Evolutionary conservation across 2,888 invertebrate genomes (phyloP).

Genomic region (Cephus runcator): DNA sequence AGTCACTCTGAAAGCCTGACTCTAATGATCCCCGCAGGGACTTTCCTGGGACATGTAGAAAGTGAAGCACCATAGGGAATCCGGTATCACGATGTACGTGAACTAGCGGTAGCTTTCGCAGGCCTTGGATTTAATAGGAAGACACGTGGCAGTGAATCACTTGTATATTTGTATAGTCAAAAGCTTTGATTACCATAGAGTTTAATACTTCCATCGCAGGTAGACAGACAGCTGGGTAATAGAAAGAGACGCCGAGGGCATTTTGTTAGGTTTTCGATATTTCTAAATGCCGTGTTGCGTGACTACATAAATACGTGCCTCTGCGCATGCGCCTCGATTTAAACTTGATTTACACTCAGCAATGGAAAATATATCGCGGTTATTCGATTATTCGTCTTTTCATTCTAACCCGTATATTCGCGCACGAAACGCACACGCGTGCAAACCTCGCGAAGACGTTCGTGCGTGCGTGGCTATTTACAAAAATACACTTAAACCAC

Average conservation of each 20-base stretch:
- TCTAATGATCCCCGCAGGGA: not conserved
- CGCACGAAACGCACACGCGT: not conserved
- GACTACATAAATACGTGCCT: too few relatives aligned
- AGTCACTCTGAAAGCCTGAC: not conserved
- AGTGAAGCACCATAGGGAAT: not conserved
- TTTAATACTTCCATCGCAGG: not conserved
- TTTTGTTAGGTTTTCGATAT: not conserved
- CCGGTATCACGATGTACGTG: not conserved
- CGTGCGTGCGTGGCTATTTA: conserved; percentile 18
- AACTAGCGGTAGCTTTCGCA: not conserved
- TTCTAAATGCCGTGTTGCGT: not conserved
- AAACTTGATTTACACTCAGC: too few relatives aligned
- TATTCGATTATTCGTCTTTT: not conserved
- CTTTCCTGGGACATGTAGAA: not conserved
- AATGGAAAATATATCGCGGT: too few relatives aligned
- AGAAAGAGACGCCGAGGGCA: not conserved
- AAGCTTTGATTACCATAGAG: not conserved
- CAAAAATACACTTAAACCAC: conserved; percentile 45
- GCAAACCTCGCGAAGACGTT: not conserved
- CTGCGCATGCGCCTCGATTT: too few relatives aligned
- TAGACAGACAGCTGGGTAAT: not conserved
- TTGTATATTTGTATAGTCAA: not conserved
- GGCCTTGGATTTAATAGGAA: not conserved
- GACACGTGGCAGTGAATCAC: not conserved
- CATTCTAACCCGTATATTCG: not conserved